Percentiles rank a stretch among this genome's conserved stretches.
These are phyloP conservation scores for Lates japonicus DNA, from an alignment of 2,797 vertebrate genomes.

Conservation along the genomic window DNA sequence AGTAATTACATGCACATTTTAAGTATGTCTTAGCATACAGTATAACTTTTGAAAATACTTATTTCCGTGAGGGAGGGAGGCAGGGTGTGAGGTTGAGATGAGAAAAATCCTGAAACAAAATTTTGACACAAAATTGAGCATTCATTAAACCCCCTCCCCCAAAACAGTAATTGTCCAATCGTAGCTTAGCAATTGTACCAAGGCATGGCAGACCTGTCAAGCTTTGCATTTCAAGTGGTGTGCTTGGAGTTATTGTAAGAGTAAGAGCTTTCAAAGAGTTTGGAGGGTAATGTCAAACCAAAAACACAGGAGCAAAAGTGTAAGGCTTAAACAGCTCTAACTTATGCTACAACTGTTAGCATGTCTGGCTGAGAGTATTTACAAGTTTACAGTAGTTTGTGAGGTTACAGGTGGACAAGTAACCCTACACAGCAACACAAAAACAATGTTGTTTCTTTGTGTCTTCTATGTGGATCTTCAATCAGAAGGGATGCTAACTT, in stretches of 20 bases:
- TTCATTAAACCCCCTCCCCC: slow-evolving; percentile 5
- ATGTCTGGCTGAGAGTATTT: slow-evolving; percentile 2
- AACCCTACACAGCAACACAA: background rate
- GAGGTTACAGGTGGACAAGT: background rate
- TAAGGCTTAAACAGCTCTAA: background rate
- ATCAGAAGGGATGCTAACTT: background rate
- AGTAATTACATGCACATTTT: slow-evolving; percentile 33
- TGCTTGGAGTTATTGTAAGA: background rate
- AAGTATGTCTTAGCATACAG: slow-evolving; percentile 3
- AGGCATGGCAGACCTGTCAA: slow-evolving; percentile 18
- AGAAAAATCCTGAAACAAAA: slow-evolving; percentile 5
- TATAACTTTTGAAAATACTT: slow-evolving; percentile 16
- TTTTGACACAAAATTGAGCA: slow-evolving; percentile 25
- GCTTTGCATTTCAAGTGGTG: background rate
- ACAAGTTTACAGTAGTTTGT: background rate
- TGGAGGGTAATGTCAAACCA: background rate
- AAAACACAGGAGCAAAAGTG: background rate
- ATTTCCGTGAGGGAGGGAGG: background rate
- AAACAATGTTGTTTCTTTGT: background rate
- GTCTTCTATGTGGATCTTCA: background rate
- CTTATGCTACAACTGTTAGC: slow-evolving; percentile 5
- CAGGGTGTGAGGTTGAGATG: background rate
- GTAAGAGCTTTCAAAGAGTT: background rate
- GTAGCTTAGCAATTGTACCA: slow-evolving; percentile 4
- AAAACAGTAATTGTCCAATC: background rate